Base-by-base conservation (phyloP, 2,797 vertebrate species). In the Leptatherina wallacei region DNA sequence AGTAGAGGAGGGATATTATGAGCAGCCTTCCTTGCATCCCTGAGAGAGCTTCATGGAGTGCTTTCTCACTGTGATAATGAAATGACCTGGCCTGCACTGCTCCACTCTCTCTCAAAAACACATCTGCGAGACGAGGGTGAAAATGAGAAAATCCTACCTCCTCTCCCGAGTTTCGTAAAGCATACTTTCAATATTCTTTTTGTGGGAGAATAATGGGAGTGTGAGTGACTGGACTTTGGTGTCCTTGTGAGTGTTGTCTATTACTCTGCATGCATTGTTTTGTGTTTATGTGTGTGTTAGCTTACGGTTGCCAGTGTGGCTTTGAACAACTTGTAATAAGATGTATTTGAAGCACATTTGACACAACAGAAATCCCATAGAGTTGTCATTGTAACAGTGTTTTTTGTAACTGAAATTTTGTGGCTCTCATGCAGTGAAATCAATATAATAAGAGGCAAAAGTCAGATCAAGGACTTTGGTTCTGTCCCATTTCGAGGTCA, bases 11-110 rank as follows among this genome's bases (percentile, higher is more conserved):
- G 73, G 75, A 85, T 86, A 88, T 91, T 88, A 89, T 87, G 77
- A 89, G 82, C 81, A 86, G 87, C 78, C 80, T 82, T 85, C 74
- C 70, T 83, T 80, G 80, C 85, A 81, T 89, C 85, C 90, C 88
- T 83, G 77, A 75, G 90, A 91, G 91, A 89, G 82, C 89, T 91
- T 85, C 88, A 82, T 83, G 81, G 88, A 92, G 89, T 86, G 85
- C 90, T 91, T 89, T 93, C 91, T 92, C 89, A 86, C 89, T 91
- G 83, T 92, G 89, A 92, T 93, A 92, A 92, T 93, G 90, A 92
- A 92, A 93, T 91, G 92, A 92, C 92, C 91, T 87, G 88, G 86
- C 88, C 88, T 89, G 89, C 85, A 75, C 88, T 38, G 83, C 80
- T 87, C 69, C 70, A 22, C 89, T 86, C 84, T 77, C 77, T 78